Base-by-base conservation (phyloP, 2,797 vertebrate species). In the Pangasius mekongensis region DNA sequence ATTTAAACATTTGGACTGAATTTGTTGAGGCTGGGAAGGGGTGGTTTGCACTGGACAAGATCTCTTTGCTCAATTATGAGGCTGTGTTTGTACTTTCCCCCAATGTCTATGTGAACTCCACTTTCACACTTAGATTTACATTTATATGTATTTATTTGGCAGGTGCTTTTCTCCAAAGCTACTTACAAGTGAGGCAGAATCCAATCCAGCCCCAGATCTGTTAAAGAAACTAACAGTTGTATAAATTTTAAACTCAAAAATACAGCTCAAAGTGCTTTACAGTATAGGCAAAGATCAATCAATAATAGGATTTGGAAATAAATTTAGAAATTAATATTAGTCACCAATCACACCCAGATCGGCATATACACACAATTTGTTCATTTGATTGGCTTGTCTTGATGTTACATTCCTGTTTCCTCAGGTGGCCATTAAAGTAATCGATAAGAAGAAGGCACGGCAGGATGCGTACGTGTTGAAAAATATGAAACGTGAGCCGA, bases 381-480 rank as follows among this genome's bases (percentile, higher is more conserved):
- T 30, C 3, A 67, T 74, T 20, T 85, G 11, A 20, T 36, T 39
- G 20, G 22, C 52, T 83, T 54, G n/a, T 54, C 18, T 85, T 67
- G 78, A 22, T 84, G 9, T 64, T 87, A 43, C 27, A 54, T 62
- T 1, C 20, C 14, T 8, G 5, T 67, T 18, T 83, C 10, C 47
- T 84, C 92, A 98, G 96, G 96, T 97, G 82, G 96, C 96, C 64
- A 96, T 97, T 87, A 97, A 97, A 93, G 97, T 97, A 83, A 98
- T 97, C 1, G 97, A 97, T 92, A 98, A 98, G 94, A 97, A 97
- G 93, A 97, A 97, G 93, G 96, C 96, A 0, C 96, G 96, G 0
- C 95, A 97, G 93, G 96, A 97, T 88, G 96, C 96, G 0, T 98
- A 97, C 0, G 92, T 97, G 85, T 93, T 96, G 89, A 98, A 97